Evolutionary conservation across 2,113 vertebrate species (phyloP), one percentile per base, ranked within the genome.

Genomic region (Cyrtonyx montezumae): DNA sequence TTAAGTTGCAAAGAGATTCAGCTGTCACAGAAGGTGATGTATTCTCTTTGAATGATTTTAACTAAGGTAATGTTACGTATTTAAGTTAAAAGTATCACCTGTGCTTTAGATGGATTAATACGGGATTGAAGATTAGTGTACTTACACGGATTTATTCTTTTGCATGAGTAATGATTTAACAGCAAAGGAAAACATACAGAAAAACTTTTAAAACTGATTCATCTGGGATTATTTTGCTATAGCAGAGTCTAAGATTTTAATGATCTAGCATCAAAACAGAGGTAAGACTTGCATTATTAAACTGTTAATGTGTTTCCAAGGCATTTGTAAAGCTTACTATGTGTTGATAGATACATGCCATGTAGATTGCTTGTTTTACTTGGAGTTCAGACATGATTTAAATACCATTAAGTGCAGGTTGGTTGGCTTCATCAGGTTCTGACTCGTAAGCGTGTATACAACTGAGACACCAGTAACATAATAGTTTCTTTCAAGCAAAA

Each of bases 1-100:
- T 93, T 88, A 94, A 92, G 87, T 88, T 95, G 20, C 89, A 66
- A 92, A 96, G 75, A 91, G 22, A 87, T 89, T 67, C 71, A 96
- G 87, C 92, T 96, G 95, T 97, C 84, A 76, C 86, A 93, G 68
- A 79, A 94, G 95, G 95, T 95, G 93, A 95, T 97, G 94, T 96
- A 94, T 94, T 97, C 90, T 96, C 93, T 96, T 97, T 95, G 83
- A 87, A 77, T 96, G 87, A 93, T 91, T 93, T 97, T 68, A 85
- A 94, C 85, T 79, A 95, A 97, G 97, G 86, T 97, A 92, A 82
- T 66, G 13, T 96, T 97, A 96, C 96, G 1, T 97, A 76, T 95
- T 93, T 79, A 85, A 87, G 23, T 82, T 5, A 16, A 75, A 96
- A 97, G 88, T 97, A 95, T 97, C 91, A 95, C 96, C 69, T 94